Base-by-base conservation (phyloP, 35 echinoderm and acorn worm genomes). In the Nesometra sesokonis region DNA sequence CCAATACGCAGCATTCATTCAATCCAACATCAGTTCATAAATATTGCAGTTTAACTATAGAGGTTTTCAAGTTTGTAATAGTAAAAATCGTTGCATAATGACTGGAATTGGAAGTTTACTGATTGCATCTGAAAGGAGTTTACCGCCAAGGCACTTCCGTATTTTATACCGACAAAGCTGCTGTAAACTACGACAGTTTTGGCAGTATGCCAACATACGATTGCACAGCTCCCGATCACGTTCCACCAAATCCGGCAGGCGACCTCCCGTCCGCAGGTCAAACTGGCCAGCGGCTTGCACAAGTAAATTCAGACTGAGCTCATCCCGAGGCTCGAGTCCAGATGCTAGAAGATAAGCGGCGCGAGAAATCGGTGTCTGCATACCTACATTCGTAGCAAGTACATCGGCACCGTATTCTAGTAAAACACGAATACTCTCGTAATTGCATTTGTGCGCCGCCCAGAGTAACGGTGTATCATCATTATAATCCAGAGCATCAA, bases 151-250 rank as follows among this genome's bases (percentile, higher is more conserved):
- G 7, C 85, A 81, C 13, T 84, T 91, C 13, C 96, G 79, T 31
- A 99, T 94, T 11, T 32, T 80, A 36, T 92, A 99, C 30, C 96
- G 96, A 80, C 92, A 99, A 15, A 90, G 93, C 76, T 99, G 92
- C 37, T 88, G 80, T 8, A 94, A 82, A 34, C 85, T 78, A 23
- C 92, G 57, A 0, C 90, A 81, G 21, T 85, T 81, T 77, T 78
- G 76, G 32, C 92, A 90, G 8, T 87, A 82, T 29, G 84, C 86
- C 30, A 80, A 57, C 29, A 94, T 36, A 77, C 94, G 77, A 47
- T 90, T 88, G 84, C 82, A 84, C 32, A 99, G 81, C 29, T 94
- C 92, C 11, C 81, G 34, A 43, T 99, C 96, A 35, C 81, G 79
- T 32, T 31, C 40, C 36, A 99, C 88, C 29, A 78, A 37, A 27